A percentile compares a stretch with the other conserved stretches of the same genome.
These are phyloP conservation scores for Andrena flavipes DNA, from an alignment of 2,888 invertebrate species.

Conservation along the genomic window DNA sequence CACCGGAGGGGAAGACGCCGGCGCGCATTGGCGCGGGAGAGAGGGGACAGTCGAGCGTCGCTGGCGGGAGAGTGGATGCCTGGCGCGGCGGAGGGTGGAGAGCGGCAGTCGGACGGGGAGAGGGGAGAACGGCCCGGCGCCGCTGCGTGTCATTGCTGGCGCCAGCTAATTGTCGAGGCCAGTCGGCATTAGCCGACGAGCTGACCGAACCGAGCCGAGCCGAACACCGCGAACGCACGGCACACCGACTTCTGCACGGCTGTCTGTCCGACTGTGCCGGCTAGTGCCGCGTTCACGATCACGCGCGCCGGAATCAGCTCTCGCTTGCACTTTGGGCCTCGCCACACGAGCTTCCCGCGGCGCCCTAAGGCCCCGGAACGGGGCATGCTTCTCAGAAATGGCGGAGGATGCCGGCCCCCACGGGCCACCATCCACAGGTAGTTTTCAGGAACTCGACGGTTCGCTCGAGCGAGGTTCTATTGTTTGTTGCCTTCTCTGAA, in stretches of 20 bases:
- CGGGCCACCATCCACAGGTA: slow-evolving; percentile 27
- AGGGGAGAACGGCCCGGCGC: slow-evolving; percentile 76
- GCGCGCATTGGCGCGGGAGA: slow-evolving; percentile 40
- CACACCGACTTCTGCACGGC: slow-evolving; percentile 40
- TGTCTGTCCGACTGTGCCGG: slow-evolving; percentile 6
- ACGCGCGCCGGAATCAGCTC: slow-evolving; percentile 19
- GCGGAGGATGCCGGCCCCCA: background rate
- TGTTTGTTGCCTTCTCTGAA: slow-evolving; percentile 10
- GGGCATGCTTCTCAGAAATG: slow-evolving; percentile 28
- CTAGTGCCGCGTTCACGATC: slow-evolving; percentile 27
- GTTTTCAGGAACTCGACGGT: slow-evolving; percentile 29
- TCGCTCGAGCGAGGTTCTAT: slow-evolving; percentile 4
- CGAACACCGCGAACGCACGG: slow-evolving; percentile 35
- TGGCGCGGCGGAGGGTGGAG: slow-evolving; percentile 25
- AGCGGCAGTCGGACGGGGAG: slow-evolving; percentile 36
- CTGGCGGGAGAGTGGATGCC: slow-evolving; percentile 29
- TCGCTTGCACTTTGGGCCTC: background rate
- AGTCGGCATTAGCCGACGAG: slow-evolving; percentile 80
- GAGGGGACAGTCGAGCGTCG: slow-evolving; percentile 33
- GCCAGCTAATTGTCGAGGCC: slow-evolving; percentile 84
- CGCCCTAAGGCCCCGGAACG: slow-evolving; percentile 9
- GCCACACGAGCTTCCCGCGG: slow-evolving; percentile 6
- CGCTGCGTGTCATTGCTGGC: slow-evolving; percentile 83
- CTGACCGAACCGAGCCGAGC: slow-evolving; percentile 76
- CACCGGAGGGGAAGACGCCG: slow-evolving; percentile 35